phyloP scores from a whole-genome alignment of 2,888 invertebrate species.

The Mystacides longicornis region DNA sequence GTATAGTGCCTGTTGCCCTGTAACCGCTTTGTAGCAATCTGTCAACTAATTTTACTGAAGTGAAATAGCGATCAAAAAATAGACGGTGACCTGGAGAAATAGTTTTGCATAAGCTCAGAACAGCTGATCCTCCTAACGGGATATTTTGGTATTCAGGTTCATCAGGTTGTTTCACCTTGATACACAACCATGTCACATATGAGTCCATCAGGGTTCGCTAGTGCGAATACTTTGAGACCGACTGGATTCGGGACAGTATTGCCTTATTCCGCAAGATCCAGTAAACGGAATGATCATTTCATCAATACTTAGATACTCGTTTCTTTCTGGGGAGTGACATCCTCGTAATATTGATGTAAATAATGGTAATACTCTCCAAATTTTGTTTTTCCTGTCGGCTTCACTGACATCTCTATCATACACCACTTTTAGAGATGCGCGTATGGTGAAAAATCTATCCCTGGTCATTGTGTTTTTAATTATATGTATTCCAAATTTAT shows the following conservation, averaged over 20 bases:
- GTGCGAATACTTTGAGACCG: background rate
- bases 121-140: background rate
- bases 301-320: background rate
- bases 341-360: background rate
- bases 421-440: background rate
- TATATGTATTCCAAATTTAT: background rate
- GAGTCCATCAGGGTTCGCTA: background rate
- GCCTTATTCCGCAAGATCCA: background rate
- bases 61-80: background rate
- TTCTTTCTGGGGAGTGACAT: background rate
- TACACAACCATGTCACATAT: background rate
- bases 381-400: background rate
- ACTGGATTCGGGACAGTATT: background rate
- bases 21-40: background rate
- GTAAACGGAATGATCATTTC: background rate
- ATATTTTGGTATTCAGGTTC: background rate
- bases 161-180: background rate
- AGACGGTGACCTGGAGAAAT: background rate
- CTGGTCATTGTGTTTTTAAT: background rate
- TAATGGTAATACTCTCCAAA: background rate
- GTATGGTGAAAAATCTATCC: background rate
- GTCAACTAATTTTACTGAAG: background rate
- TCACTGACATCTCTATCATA: background rate
- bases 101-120: background rate
- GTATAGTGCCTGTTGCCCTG: background rate